Evolutionary conservation across 2,113 vertebrate genomes (phyloP).

Genomic region (Desmodus rotundus): DNA sequence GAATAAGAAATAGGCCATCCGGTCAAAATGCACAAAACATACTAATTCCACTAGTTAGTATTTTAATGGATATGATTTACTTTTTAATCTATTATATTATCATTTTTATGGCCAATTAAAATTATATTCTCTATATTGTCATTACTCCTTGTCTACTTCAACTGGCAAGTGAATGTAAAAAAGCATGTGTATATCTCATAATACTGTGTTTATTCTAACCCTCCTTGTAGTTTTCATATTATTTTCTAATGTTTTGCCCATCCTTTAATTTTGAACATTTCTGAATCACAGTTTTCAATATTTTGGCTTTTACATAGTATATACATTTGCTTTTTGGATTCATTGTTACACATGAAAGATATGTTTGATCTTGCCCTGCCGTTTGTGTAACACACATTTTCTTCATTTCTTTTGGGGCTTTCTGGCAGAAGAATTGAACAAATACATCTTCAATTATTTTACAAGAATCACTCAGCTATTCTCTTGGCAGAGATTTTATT

Average conservation of each 20-base stretch:
- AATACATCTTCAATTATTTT: neutral
- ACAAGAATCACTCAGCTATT: neutral
- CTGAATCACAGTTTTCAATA: neutral
- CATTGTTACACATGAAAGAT: neutral
- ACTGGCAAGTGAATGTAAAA: neutral
- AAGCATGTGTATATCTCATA: neutral
- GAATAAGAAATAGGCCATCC: neutral
- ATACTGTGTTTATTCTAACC: neutral
- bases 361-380: neutral
- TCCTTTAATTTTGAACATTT: conserved; percentile 15
- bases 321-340: neutral
- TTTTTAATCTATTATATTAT: neutral
- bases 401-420: neutral
- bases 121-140: neutral
- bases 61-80: neutral
- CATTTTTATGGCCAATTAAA: neutral
- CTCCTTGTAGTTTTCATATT: neutral
- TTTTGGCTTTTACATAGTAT: neutral
- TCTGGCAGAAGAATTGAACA: conserved; percentile 12
- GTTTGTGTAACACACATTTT: neutral
- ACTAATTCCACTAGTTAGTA: neutral
- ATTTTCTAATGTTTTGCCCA: neutral
- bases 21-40: neutral
- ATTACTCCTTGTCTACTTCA: neutral
- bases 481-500: conserved; percentile 15